These are phyloP conservation scores for Eilema depressum DNA, from an alignment of 2,888 invertebrate species.

Conservation along the genomic window DNA sequence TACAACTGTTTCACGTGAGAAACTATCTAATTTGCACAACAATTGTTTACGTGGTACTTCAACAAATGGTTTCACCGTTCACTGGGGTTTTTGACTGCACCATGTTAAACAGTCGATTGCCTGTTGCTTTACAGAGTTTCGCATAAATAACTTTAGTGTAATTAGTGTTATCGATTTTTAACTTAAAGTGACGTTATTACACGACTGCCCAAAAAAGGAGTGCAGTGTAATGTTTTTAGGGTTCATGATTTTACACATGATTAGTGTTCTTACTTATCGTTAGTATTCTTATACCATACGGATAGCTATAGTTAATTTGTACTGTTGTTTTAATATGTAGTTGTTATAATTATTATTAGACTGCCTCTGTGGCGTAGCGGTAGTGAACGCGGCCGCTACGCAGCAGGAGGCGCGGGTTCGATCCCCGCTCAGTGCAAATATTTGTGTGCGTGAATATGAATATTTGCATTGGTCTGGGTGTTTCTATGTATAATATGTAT, in stretches of 20 bases:
- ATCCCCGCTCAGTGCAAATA: too few relatives aligned
- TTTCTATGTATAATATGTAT: too few relatives aligned
- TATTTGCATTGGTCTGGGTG: too few relatives aligned
- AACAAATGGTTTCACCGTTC: slow-evolving; percentile 53
- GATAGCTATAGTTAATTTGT: too few relatives aligned
- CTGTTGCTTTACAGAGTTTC: neutral
- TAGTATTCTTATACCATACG: too few relatives aligned
- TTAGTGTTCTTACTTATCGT: too few relatives aligned
- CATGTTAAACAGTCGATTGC: neutral
- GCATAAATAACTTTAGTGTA: neutral
- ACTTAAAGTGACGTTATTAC: neutral
- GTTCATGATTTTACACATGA: slow-evolving; percentile 9
- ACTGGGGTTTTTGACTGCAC: slow-evolving; percentile 24
- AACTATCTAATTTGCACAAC: slow-evolving; percentile 66
- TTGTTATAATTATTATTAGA: too few relatives aligned
- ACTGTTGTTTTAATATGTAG: too few relatives aligned
- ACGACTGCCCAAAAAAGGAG: neutral
- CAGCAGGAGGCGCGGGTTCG: too few relatives aligned
- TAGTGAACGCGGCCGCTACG: too few relatives aligned
- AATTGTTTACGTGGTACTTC: slow-evolving; percentile 49
- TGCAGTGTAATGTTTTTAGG: neutral
- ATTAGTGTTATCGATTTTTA: neutral
- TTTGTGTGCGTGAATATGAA: too few relatives aligned
- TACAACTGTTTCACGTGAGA: slow-evolving; percentile 56
- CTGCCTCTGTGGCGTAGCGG: too few relatives aligned